Base-by-base conservation (phyloP, 2,888 invertebrate species). In the Abrostola tripartita region DNA sequence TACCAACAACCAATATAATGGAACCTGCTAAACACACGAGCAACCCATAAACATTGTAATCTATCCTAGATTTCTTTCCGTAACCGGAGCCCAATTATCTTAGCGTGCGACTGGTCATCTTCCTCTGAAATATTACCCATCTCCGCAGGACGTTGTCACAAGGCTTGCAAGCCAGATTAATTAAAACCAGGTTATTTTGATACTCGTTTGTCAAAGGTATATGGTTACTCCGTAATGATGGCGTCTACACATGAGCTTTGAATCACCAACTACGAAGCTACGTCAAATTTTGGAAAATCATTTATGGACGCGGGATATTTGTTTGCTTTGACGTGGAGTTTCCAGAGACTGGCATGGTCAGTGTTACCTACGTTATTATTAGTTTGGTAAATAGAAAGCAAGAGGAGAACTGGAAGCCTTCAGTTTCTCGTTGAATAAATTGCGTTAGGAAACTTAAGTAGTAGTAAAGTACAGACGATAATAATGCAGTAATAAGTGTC, bases 191-290 rank as follows among this genome's bases (percentile, higher is more conserved):
- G 87, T 87, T 88, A 86, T 86, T 85, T 84, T 84, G 88, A 86
- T 84, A 81, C 88, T 91, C 86, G 77, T 82, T 79, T 91, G 88
- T 89, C 92, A 92, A 90, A 87, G 88, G 85, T 84, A 87, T 90
- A 85, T 78, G 71, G 85, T 90, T 90, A 84, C 90, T 74, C 52
- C 68, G 82, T 91, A 91, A 91, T 90, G 88, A 90, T 86, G 88
- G 83, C 84, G 83, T 88, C 88, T 88, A 86, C 83, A 83, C 83
- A 84, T 82, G 82, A 79, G 81, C 71, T 78, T 68, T 65, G 73
- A 61, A 56, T 67, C 63, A 64, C 68, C 68, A 78, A 68, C 59
- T 72, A 78, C 79, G 80, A 65, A 50, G 65, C 62, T 49, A 68
- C 37, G 67, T 67, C 65, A 67, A 76, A 62, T 50, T 65, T 56